Evolutionary conservation across 2,113 vertebrate species (phyloP).

Genomic region (Burhinus oedicnemus): DNA sequence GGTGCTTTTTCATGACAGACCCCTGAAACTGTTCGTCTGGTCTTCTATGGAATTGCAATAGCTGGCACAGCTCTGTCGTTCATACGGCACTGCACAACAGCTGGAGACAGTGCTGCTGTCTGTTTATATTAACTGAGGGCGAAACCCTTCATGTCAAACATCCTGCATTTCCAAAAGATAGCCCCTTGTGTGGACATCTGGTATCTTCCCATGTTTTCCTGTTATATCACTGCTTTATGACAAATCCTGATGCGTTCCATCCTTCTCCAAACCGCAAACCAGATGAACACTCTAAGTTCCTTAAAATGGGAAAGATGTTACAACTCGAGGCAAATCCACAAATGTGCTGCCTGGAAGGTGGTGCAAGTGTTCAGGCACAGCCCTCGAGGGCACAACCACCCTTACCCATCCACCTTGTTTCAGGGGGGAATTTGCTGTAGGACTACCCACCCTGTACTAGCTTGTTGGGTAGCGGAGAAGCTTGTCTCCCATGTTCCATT

Average conservation of each 20-base stretch:
- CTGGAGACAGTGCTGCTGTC: neutral
- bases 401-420: neutral
- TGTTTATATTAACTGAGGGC: neutral
- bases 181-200: neutral
- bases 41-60: neutral
- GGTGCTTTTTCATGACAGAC: neutral
- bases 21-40: neutral
- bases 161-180: neutral
- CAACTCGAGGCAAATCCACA: neutral
- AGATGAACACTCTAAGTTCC: neutral
- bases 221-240: neutral
- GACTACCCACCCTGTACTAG: neutral
- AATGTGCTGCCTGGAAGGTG: neutral
- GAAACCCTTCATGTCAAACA: neutral
- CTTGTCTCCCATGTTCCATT: neutral
- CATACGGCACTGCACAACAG: neutral
- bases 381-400: neutral
- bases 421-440: neutral
- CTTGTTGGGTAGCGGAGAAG: neutral
- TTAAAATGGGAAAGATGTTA: neutral
- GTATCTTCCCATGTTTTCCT: neutral
- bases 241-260: neutral
- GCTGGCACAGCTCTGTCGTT: neutral
- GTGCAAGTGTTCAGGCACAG: neutral
- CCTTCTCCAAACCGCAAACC: neutral